A percentile compares a stretch with the other conserved stretches of the same genome.
These are phyloP conservation scores for Thermophis baileyi DNA, from an alignment of 2,113 vertebrate genomes.

Conservation along the genomic window DNA sequence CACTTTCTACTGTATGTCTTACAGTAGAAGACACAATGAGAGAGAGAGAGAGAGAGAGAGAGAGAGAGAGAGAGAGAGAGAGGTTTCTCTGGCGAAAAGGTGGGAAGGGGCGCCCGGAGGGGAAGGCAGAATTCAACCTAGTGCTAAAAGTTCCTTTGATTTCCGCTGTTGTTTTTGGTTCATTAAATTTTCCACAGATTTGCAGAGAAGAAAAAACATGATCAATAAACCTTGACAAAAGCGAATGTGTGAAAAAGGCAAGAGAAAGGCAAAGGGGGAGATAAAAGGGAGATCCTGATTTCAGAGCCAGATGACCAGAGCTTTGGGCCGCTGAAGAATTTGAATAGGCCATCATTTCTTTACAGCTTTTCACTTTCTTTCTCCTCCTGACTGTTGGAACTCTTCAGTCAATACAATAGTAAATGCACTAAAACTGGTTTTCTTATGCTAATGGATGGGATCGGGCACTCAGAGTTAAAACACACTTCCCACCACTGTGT, in stretches of 20 bases:
- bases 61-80: no score
- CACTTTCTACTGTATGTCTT: constrained; percentile 57
- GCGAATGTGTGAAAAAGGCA: constrained; percentile 76
- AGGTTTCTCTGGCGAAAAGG: constrained; percentile 13
- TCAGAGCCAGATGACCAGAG: constrained; percentile 79
- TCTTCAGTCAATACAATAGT: constrained; percentile 91
- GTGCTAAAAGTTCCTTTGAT: constrained; percentile 71
- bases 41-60: background rate
- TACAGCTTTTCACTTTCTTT: constrained; percentile 80
- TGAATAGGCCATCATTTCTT: constrained; percentile 91
- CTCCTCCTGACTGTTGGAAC: constrained; percentile 87
- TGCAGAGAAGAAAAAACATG: constrained; percentile 78
- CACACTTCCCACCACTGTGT: constrained; percentile 76
- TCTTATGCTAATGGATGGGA: constrained; percentile 93
- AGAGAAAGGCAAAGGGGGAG: constrained; percentile 76
- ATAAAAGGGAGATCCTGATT: constrained; percentile 93
- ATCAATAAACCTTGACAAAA: constrained; percentile 85
- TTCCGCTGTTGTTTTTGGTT: constrained; percentile 80
- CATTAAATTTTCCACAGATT: constrained; percentile 89
- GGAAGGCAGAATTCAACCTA: constrained; percentile 56
- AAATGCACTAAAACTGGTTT: constrained; percentile 96
- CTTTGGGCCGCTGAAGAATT: constrained; percentile 80
- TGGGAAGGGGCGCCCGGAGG: constrained; percentile 11
- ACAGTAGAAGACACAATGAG: constrained; percentile 45
- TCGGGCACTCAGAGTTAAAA: constrained; percentile 79